phyloP scores from a whole-genome alignment of 1,140 invertebrate genomes.

The Bombus terrestris region DNA sequence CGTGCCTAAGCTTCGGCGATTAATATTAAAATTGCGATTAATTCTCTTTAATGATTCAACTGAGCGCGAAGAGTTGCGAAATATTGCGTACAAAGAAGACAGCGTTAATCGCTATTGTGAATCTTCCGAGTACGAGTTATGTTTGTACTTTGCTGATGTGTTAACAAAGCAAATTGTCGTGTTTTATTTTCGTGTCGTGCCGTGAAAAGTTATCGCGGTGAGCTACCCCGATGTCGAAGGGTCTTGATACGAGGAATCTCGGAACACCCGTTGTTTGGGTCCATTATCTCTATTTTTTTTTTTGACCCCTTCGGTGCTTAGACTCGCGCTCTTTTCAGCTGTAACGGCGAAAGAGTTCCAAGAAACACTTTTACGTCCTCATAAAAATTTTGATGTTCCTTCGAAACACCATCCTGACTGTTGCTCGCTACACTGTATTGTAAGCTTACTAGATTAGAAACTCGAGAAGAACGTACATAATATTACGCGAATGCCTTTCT shows the following conservation, averaged over 20 bases:
- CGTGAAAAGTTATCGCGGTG: neutral
- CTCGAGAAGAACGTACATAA: too few relatives aligned
- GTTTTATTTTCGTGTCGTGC: neutral
- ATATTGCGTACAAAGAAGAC: neutral
- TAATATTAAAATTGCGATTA: slow-evolving; percentile 1
- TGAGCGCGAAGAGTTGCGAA: neutral
- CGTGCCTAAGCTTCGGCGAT: neutral
- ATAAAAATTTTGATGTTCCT: neutral
- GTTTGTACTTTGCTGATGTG: too few relatives aligned
- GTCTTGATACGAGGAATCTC: neutral
- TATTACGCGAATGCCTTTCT: too few relatives aligned
- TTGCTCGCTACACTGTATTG: too few relatives aligned
- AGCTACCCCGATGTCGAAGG: neutral
- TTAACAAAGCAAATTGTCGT: neutral
- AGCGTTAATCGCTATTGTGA: neutral
- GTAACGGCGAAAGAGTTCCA: neutral
- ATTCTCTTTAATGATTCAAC: neutral
- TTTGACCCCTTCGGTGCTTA: neutral
- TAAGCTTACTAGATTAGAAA: neutral
- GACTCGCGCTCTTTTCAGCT: neutral
- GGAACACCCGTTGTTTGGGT: neutral
- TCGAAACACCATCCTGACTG: neutral
- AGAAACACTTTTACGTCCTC: neutral
- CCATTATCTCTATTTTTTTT: slow-evolving; percentile 8
- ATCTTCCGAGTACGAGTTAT: neutral